These are phyloP conservation scores for Mechanitis mazaeus DNA, from an alignment of 2,888 invertebrate species.

Conservation along the genomic window DNA sequence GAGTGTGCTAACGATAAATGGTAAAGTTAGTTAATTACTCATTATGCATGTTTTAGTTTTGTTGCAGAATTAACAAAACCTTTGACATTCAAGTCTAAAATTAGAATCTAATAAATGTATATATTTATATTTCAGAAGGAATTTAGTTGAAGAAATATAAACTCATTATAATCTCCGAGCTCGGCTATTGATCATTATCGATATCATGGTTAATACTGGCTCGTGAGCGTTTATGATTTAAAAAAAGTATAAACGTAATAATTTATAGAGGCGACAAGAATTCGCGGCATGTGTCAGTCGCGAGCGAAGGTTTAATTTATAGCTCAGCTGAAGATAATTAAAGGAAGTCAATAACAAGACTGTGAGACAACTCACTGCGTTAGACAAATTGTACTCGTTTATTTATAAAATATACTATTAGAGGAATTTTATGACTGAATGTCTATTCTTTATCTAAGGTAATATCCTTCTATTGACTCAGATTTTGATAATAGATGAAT, in stretches of 20 bases:
- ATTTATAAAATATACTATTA: too few species aligned
- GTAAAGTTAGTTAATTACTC: constrained; percentile 7
- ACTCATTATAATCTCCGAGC: background rate
- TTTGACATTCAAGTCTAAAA: too few species aligned
- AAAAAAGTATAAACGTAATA: constrained; percentile 12
- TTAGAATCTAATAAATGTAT: too few species aligned
- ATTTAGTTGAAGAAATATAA: background rate
- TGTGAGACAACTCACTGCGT: too few species aligned
- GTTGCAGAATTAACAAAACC: constrained; percentile 5
- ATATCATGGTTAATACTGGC: background rate
- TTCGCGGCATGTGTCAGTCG: constrained; percentile 22
- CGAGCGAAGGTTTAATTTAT: constrained; percentile 18
- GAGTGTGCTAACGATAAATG: constrained; percentile 12
- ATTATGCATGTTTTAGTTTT: background rate
- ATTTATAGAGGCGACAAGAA: constrained; percentile 23
- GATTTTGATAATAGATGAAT: too few species aligned
- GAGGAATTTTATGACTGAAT: too few species aligned
- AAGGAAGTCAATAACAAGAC: constrained; percentile 10
- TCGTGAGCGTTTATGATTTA: background rate
- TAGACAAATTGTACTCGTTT: too few species aligned
- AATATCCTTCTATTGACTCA: too few species aligned
- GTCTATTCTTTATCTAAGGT: too few species aligned
- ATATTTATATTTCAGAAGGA: too few species aligned
- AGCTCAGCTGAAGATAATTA: constrained; percentile 12
- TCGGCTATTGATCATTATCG: background rate